These are phyloP conservation scores for Halocynthia aurantium DNA, from an alignment of 23 tunicate species.

Conservation along the genomic window DNA sequence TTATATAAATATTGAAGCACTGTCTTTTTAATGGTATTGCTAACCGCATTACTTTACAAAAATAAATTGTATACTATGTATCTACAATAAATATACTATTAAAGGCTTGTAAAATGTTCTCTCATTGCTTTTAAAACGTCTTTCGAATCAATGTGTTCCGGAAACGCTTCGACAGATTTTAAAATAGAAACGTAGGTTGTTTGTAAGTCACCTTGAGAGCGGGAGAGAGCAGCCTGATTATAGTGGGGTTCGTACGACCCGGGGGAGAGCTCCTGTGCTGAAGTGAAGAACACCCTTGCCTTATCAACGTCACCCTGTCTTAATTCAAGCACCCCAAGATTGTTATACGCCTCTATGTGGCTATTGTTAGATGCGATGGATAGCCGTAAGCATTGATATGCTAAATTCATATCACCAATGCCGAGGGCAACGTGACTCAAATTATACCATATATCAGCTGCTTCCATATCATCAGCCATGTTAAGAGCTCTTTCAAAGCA, in stretches of 20 bases:
- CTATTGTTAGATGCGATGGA: conserved; percentile 60
- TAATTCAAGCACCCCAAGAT: conserved; percentile 80
- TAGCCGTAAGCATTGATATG: conserved; percentile 86
- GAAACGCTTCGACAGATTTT: conserved; percentile 61
- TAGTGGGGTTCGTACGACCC: conserved; percentile 72
- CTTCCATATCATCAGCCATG: conserved; percentile 59
- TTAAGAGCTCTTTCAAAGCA: conserved; percentile 81
- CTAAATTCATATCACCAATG: conserved; percentile 67
- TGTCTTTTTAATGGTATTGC: no score
- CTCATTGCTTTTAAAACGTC: conserved; percentile 32
- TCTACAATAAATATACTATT: background rate
- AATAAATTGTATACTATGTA: no score
- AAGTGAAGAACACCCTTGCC: conserved; percentile 46
- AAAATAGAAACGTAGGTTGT: conserved; percentile 44
- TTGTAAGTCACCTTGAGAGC: conserved; percentile 74
- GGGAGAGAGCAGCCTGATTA: conserved; percentile 67
- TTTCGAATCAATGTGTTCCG: conserved; percentile 77
- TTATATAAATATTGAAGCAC: no score
- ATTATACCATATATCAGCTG: conserved; percentile 86
- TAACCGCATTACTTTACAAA: no score
- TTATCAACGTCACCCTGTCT: conserved; percentile 79
- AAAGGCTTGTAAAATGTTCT: conserved; percentile 58
- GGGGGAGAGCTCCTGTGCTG: conserved; percentile 69
- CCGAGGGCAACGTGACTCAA: conserved; percentile 89
- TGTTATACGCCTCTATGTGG: conserved; percentile 84